Base-by-base conservation (phyloP, 1,140 invertebrate species). In the Drosophila punjabiensis region DNA sequence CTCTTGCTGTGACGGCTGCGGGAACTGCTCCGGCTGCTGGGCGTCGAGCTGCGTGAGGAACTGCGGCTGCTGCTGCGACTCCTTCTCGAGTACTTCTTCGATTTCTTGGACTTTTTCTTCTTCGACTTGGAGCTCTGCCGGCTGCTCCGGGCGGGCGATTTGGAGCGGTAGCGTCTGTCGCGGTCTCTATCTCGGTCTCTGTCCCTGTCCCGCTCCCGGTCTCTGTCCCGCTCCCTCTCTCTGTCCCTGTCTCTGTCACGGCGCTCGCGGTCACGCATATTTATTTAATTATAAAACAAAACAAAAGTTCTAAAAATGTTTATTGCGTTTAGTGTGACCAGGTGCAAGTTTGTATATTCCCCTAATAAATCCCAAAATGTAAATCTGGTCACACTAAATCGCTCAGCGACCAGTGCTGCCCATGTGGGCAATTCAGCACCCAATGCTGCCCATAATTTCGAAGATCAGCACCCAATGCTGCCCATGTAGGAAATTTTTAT, bases 51-150 rank as follows among this genome's bases (percentile, higher is more conserved):
- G 0, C 82, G 76, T 8, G 87, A 79, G 8, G 89, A 81, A 37
- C 86, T 92, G 1, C 80, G 71, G 52, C 91, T 92, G 33, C 76
- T 92, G 43, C 88, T 92, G 37, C 81, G 82, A 48, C 92, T 92
- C 8, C 80, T 78, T 10, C 86, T 20, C 18, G 68, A 81, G 55
- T 92, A 91, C 53, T 92, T 92, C 43, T 92, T 93, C 0, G 89
- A 89, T 56, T 93, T 93, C 48, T 93, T 93, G 0, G 81, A 86
- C 52, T 92, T 93, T 32, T 92, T 92, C 60, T 88, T 92, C 39
- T 86, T 88, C 3, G 86, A 76, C 18, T 89, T 89, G 47, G 81
- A 93, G 60, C 81, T 76, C 16, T 85, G 80, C 9, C 75, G 64
- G 63, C 65, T 81, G 53, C 78, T 81, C 14, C 73, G 59, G 20